Evolutionary conservation across 2,888 invertebrate genomes (phyloP).

Genomic region (Pandemis corylana): DNA sequence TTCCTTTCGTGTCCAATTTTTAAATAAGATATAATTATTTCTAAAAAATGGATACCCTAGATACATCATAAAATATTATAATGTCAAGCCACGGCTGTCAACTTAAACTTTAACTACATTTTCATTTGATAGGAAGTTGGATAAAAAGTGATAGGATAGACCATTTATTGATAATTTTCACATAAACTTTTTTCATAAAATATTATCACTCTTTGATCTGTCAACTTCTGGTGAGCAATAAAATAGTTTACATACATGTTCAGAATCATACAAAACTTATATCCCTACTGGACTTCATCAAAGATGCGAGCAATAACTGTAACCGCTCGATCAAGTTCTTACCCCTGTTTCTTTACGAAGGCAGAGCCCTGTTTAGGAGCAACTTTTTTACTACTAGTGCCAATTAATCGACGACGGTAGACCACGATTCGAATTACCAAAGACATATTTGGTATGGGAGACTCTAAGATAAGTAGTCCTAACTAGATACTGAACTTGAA

Average conservation of each 20-base stretch:
- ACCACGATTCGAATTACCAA: slow-evolving; percentile 47
- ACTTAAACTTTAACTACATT: no score
- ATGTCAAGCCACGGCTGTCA: no score
- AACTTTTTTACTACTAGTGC: slow-evolving; percentile 52
- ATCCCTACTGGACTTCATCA: slow-evolving; percentile 13
- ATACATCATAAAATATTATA: background rate
- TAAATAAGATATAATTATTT: background rate
- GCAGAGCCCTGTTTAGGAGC: slow-evolving; percentile 17
- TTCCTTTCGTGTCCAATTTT: background rate
- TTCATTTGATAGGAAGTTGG: no score
- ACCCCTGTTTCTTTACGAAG: slow-evolving; percentile 8
- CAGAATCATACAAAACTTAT: background rate
- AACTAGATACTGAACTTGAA: background rate
- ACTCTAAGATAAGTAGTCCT: background rate
- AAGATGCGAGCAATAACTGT: slow-evolving; percentile 44
- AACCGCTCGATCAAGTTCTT: slow-evolving; percentile 39
- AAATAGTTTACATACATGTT: no score
- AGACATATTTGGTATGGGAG: slow-evolving; percentile 31
- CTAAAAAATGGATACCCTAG: background rate
- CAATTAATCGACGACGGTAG: slow-evolving; percentile 61
- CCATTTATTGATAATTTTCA: no score
- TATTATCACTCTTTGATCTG: no score
- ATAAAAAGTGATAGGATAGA: no score
- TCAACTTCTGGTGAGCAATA: no score
- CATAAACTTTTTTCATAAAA: no score